Evolutionary conservation across 2,113 vertebrate genomes (phyloP), one percentile per base, ranked within the genome.

Genomic region (Sporophila hypoxantha): DNA sequence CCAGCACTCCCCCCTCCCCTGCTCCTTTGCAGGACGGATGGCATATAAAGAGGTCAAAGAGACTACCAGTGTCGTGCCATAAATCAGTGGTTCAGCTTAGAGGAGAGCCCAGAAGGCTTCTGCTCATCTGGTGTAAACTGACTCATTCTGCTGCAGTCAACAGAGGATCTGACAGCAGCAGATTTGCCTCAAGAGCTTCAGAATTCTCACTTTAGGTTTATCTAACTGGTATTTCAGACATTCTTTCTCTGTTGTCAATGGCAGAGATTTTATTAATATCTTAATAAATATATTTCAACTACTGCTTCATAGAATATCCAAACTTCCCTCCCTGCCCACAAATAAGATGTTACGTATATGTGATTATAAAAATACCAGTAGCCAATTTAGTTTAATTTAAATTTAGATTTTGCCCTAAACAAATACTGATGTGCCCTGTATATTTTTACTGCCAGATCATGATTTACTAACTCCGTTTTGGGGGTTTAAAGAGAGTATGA

Each of bases 361-460:
- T 34, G 65, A 66, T 92, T 87, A 78, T 75, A 86, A 84, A 87
- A 82, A 89, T 85, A 75, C 29, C 71, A 75, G 34, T 39, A 84
- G 67, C 79, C 83, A 82, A 87, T 92, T 91, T 80, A 77, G 62
- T 89, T 93, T 95, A 74, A 94, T 95, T 90, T 94, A 90, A 92
- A 95, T 94, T 94, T 93, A 94, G 88, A 94, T 94, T 94, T 94
- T 95, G 90, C 90, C 90, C 87, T 96, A 92, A 94, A 92, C 92
- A 95, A 96, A 93, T 83, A 92, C 84, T 82, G 88, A 86, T 82
- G 88, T 86, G 89, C 79, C 88, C 94, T 84, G 73, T 76, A 69
- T 93, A 75, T 92, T 91, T 93, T 91, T 94, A 67, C 55, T 91
- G 92, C 67, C 91, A 87, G 81, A 94, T 76, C 82, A 76, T 94